These are phyloP conservation scores for Cotesia typhae DNA, from an alignment of 1,140 invertebrate genomes.

Conservation along the genomic window DNA sequence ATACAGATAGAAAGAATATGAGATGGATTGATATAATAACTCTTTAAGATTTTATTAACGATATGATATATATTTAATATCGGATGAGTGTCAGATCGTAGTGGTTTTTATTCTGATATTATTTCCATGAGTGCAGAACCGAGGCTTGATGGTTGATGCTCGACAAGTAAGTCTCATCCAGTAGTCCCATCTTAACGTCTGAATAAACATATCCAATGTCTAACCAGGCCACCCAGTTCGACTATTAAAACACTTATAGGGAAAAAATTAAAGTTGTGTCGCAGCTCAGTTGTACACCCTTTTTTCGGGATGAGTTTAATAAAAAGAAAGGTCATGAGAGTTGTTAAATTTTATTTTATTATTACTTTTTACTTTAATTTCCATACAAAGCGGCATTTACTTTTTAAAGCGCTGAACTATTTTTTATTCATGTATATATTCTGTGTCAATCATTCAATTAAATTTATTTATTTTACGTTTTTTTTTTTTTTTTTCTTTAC, in stretches of 20 bases:
- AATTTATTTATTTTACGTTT: not conserved
- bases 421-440: no score
- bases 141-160: conserved; percentile 30
- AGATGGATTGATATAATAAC: conserved; percentile 51
- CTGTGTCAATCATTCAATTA: no score
- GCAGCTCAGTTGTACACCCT: conserved; percentile 35
- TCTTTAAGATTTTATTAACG: conserved; percentile 44
- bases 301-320: conserved; percentile 23
- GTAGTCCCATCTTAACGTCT: conserved; percentile 55
- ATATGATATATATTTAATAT: conserved; percentile 40
- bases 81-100: conserved; percentile 57
- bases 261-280: conserved; percentile 50
- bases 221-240: conserved; percentile 59
- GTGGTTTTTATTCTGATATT: conserved; percentile 49
- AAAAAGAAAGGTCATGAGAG: conserved; percentile 34
- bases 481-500: conserved; percentile 20
- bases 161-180: conserved; percentile 48
- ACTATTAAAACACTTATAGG: conserved; percentile 62
- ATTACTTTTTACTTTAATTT: no score
- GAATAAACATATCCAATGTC: conserved; percentile 64
- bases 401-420: no score
- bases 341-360: conserved; percentile 21
- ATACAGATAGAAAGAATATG: not conserved
- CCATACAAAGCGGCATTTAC: not conserved
- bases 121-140: conserved; percentile 35